phyloP scores from a whole-genome alignment of 2,888 invertebrate genomes.

The Sceliomorpha sp. region DNA sequence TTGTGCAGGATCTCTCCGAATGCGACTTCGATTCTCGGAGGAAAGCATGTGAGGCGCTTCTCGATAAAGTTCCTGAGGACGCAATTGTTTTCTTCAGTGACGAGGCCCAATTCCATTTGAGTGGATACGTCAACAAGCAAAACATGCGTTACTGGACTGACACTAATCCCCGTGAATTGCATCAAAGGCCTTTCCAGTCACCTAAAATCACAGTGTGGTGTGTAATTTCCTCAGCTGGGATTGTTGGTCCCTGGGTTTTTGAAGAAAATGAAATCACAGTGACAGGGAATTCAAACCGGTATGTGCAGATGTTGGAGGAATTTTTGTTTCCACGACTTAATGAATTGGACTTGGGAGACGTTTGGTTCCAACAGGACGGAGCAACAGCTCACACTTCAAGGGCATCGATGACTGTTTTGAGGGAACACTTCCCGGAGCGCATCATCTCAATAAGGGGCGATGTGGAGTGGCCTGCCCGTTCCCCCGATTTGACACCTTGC shows the following conservation, averaged over 20 bases:
- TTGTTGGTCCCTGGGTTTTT: constrained; percentile 62
- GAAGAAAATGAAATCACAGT: constrained; percentile 62
- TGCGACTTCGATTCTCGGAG: constrained; percentile 12
- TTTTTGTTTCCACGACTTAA: constrained; percentile 10
- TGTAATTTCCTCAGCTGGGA: constrained; percentile 42
- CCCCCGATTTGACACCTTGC: constrained; percentile 28
- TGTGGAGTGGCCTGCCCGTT: constrained; percentile 31
- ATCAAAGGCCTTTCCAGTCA: constrained; percentile 59
- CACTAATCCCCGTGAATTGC: constrained; percentile 55
- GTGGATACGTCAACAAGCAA: constrained; percentile 60
- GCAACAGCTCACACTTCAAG: constrained; percentile 13
- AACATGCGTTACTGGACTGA: constrained; percentile 58
- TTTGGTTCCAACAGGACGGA: constrained; percentile 23
- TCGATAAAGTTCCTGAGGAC: constrained; percentile 48
- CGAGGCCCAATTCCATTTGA: constrained; percentile 55
- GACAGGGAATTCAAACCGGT: constrained; percentile 63
- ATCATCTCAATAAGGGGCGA: constrained; percentile 19
- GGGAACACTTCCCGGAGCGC: constrained; percentile 17
- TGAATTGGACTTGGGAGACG: constrained; percentile 17
- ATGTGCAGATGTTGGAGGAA: constrained; percentile 54
- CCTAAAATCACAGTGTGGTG: constrained; percentile 60
- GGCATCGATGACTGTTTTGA: constrained; percentile 18
- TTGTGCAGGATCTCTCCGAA: constrained; percentile 8
- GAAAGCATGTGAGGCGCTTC: constrained; percentile 34
- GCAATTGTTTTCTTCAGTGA: constrained; percentile 47